Conservation (phyloP, 2,113 vertebrate species). For the Meleagris gallopavo region DNA sequence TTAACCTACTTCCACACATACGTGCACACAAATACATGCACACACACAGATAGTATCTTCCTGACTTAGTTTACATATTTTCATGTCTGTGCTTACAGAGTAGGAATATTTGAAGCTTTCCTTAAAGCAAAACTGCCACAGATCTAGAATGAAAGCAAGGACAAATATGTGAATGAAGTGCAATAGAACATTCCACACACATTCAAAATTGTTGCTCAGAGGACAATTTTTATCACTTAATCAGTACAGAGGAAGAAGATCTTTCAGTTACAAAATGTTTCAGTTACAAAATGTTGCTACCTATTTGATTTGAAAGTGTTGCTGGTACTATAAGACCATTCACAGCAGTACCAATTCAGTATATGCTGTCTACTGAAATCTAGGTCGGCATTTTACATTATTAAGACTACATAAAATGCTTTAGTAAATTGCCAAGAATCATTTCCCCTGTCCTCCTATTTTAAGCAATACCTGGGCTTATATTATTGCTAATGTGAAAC, state of each 20-base stretch:
- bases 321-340: not conserved
- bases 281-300: not conserved
- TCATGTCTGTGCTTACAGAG: not conserved
- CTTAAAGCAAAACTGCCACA: not conserved
- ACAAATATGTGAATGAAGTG: not conserved
- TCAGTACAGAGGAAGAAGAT: not conserved
- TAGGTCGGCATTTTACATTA: constrained; percentile 46
- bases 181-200: not conserved
- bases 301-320: constrained; percentile 29
- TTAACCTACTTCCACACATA: not conserved
- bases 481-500: constrained; percentile 57
- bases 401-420: constrained; percentile 32
- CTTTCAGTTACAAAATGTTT: constrained; percentile 22
- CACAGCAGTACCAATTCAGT: not conserved
- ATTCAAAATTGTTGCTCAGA: not conserved
- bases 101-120: not conserved
- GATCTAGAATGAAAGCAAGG: not conserved
- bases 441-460: not conserved
- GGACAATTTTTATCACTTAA: not conserved
- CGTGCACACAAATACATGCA: rapidly evolving
- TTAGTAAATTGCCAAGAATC: constrained; percentile 18
- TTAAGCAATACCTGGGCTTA: constrained; percentile 36
- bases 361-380: constrained; percentile 30
- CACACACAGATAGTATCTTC: not conserved
- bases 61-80: not conserved